Evolutionary conservation across 1,140 invertebrate genomes (phyloP), one percentile per base, ranked within the genome.

Genomic region (Diachasmimorpha longicaudata): DNA sequence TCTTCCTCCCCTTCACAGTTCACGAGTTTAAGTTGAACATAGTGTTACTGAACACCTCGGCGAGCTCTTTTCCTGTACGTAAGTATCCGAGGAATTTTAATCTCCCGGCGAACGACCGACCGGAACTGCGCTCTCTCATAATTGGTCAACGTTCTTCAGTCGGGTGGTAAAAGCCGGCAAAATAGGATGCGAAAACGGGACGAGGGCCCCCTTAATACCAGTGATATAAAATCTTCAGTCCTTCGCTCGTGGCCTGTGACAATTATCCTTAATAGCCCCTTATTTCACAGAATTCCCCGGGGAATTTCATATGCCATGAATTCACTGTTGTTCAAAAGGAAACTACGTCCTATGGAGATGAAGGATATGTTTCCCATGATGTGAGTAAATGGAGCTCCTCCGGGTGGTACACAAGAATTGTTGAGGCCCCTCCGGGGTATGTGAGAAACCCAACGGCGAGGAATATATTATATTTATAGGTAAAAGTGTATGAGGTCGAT

Each of bases 1-100:
- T 10, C 3, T 3, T n/a, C 11, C 4, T 3, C 13, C 8, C 16
- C 6, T 70, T 70, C 13, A 70, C 16, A 8, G 37, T 14, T 70
- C 37, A 19, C 16, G 68, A 70, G 42, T 39, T 70, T 70, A 2
- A 42, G 31, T 16, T 70, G 14, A 46, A 70, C 39, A 11, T 8
- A 42, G 4, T 19, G 9, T 48, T 44, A 10, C n/a, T 11, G 8
- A 36, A 63, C 37, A 36, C 19, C 31, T 52, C 19, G 36, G 14
- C 16, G 19, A 19, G 9, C 23, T 73, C 63, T 19, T 55, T 58
- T 31, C 25, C 21, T 31, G 8, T 9, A 66, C 16, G 25, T 58
- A 42, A 73, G 48, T 66, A 73, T 73, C 52, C 23, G 8, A 31
- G 39, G 71, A 73, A 73, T 73, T 73, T 73, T 73, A 73, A 73